Conservation (phyloP, 1,140 invertebrate species). For the Hylaeus anthracinus region DNA sequence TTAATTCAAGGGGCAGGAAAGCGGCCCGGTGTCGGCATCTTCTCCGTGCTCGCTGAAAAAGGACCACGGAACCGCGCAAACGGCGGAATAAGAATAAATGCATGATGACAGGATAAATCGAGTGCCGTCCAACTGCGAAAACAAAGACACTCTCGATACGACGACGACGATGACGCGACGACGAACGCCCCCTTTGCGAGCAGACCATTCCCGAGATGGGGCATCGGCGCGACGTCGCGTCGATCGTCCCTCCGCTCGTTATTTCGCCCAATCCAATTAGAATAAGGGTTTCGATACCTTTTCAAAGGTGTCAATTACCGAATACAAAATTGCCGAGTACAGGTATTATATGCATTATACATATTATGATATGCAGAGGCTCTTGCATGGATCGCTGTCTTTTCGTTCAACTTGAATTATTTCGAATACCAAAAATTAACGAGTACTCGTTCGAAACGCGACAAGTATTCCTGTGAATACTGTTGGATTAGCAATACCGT, state of each 20-base stretch:
- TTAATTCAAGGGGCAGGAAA: constrained; percentile 79
- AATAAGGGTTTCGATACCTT: constrained; percentile 4
- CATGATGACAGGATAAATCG: constrained; percentile 49
- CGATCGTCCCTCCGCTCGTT: background rate
- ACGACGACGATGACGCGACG: background rate
- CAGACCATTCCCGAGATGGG: background rate
- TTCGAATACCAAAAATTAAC: too few species aligned
- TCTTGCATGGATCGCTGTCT: background rate
- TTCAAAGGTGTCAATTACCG: background rate
- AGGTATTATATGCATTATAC: too few species aligned
- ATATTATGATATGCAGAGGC: background rate
- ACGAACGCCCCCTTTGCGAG: too few species aligned
- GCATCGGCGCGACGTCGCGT: background rate
- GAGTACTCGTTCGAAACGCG: too few species aligned
- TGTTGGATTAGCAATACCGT: too few species aligned
- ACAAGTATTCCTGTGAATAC: too few species aligned
- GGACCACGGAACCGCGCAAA: constrained; percentile 53
- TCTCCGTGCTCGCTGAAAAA: constrained; percentile 59
- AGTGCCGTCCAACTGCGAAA: constrained; percentile 41
- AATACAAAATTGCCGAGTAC: background rate
- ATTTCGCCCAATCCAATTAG: constrained; percentile 4
- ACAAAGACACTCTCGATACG: constrained; percentile 17
- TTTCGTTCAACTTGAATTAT: background rate
- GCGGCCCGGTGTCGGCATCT: constrained; percentile 69
- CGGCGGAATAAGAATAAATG: constrained; percentile 69